phyloP scores from a whole-genome alignment of 2,888 invertebrate species.

The Caenorhabditis drosophilae region DNA sequence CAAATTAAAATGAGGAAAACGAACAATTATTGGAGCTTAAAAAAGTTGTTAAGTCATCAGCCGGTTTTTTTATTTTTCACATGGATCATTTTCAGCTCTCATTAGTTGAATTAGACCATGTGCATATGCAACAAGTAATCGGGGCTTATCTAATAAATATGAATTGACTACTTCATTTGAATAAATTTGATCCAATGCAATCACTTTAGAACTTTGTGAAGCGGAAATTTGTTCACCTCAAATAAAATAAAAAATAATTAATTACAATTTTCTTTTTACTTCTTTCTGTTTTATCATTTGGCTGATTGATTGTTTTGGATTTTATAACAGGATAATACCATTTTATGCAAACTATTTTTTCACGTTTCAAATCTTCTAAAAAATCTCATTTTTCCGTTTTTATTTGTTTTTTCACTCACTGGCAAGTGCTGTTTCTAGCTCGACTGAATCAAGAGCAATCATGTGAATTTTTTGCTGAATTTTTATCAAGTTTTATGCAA shows the following conservation, averaged over 20 bases:
- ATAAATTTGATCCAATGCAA: slow-evolving; percentile 2
- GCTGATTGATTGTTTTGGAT: slow-evolving; percentile 8
- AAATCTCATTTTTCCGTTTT: background rate
- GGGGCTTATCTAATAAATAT: slow-evolving; percentile 70
- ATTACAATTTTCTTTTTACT: too few relatives aligned
- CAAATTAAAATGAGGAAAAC: slow-evolving; percentile 80
- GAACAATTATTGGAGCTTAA: slow-evolving; percentile 82
- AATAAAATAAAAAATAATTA: too few relatives aligned
- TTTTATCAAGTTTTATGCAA: slow-evolving; percentile 16
- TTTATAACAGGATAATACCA: slow-evolving; percentile 38
- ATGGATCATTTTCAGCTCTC: slow-evolving; percentile 86
- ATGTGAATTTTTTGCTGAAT: slow-evolving; percentile 80
- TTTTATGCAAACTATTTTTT: slow-evolving; percentile 39
- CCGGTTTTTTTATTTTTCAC: slow-evolving; percentile 67
- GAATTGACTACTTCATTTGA: slow-evolving; percentile 6
- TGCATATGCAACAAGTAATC: slow-evolving; percentile 85
- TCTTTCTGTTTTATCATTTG: background rate
- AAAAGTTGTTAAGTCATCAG: background rate
- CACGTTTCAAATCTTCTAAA: slow-evolving; percentile 38
- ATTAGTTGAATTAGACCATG: slow-evolving; percentile 87
- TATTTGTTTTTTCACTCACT: slow-evolving; percentile 52
- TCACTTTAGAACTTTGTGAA: background rate
- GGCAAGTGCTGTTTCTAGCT: slow-evolving; percentile 67
- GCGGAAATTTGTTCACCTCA: too few relatives aligned
- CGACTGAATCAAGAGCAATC: slow-evolving; percentile 72